phyloP scores from a whole-genome alignment of 2,113 vertebrate species.

The Semicossyphus pulcher region DNA sequence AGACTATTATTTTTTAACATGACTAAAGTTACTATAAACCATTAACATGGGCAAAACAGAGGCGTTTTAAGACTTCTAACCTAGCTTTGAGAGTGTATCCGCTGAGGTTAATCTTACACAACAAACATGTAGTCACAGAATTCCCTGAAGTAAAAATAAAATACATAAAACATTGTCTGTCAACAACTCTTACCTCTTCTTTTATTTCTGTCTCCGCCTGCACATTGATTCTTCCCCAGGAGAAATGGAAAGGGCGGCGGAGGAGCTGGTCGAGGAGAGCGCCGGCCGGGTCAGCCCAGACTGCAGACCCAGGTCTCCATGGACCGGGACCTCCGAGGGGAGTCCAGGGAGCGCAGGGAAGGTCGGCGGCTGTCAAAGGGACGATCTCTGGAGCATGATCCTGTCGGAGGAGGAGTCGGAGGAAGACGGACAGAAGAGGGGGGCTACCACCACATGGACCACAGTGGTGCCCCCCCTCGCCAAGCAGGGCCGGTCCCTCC shows the following conservation, averaged over 20 bases:
- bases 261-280: constrained; percentile 81
- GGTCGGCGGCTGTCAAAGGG: constrained; percentile 90
- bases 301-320: constrained; percentile 84
- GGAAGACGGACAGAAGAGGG: constrained; percentile 87
- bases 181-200: too few species aligned
- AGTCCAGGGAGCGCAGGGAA: constrained; percentile 89
- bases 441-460: constrained; percentile 71
- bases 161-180: background rate
- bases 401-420: constrained; percentile 80
- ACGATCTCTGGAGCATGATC: constrained; percentile 90
- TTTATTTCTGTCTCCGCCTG: constrained; percentile 4
- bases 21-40: too few species aligned
- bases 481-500: constrained; percentile 61
- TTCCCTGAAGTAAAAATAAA: background rate
- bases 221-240: constrained; percentile 71
- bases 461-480: constrained; percentile 57
- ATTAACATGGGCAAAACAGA: too few species aligned
- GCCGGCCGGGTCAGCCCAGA: constrained; percentile 81
- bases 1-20: too few species aligned
- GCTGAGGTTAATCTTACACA: too few species aligned
- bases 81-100: too few species aligned
- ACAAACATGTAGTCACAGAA: background rate
- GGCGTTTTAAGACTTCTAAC: too few species aligned
- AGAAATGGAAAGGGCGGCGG: constrained; percentile 89
- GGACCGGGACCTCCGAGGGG: constrained; percentile 86